Conservation (phyloP, 2,113 vertebrate species). For the Menura novaehollandiae region DNA sequence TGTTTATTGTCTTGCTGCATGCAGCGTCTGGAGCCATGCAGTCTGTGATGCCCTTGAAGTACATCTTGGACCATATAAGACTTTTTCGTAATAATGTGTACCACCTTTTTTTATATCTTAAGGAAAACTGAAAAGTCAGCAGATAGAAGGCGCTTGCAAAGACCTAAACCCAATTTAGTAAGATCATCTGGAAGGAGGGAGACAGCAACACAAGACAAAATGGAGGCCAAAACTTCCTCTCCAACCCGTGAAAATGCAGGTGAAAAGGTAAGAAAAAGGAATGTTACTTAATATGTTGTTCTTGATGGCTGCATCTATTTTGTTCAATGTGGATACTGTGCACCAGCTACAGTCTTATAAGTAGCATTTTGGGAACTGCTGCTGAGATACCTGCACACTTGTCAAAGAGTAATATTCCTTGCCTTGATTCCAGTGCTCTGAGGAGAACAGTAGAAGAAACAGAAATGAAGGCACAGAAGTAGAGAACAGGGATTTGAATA, state of each 20-base stretch:
- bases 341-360: neutral
- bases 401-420: neutral
- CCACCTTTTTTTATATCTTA: neutral
- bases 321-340: neutral
- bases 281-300: neutral
- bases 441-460: slow-evolving; percentile 1
- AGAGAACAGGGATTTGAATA: neutral
- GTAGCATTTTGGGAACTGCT: neutral
- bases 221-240: neutral
- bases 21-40: neutral
- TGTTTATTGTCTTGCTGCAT: neutral
- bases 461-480: slow-evolving; percentile 2
- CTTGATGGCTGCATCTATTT: neutral
- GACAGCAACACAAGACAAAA: slow-evolving; percentile 1
- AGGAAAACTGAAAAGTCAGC: slow-evolving; percentile 52
- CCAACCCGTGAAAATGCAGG: neutral
- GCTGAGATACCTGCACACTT: neutral
- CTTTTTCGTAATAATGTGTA: neutral
- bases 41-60: neutral
- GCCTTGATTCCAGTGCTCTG: slow-evolving; percentile 42
- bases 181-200: slow-evolving; percentile 48
- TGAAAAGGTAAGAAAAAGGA: slow-evolving; percentile 58
- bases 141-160: slow-evolving; percentile 29
- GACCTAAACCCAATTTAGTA: slow-evolving; percentile 62
- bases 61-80: neutral